phyloP scores from a whole-genome alignment of 92 coral and sea anemone species.

The Epizoanthus stellaris region DNA sequence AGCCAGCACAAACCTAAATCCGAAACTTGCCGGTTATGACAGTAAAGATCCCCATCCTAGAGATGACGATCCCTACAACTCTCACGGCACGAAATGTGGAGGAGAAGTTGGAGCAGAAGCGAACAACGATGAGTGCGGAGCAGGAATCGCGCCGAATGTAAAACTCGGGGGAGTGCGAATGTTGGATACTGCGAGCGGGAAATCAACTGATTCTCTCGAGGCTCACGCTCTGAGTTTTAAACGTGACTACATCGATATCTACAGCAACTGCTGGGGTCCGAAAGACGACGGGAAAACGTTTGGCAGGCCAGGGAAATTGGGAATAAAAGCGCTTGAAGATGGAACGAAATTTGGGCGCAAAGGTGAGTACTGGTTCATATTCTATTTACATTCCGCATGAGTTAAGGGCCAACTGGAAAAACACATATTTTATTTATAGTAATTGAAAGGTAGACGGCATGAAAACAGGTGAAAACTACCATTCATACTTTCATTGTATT shows the following conservation, averaged over 20 bases:
- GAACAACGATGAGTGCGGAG: conserved; percentile 88
- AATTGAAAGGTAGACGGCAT: not conserved
- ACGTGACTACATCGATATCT: conserved; percentile 92
- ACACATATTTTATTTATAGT: not conserved
- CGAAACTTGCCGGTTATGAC: conserved; percentile 12
- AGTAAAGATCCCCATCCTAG: conserved; percentile 82
- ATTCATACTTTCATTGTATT: not conserved
- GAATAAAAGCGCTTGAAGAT: conserved; percentile 70
- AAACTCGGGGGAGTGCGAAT: conserved; percentile 92
- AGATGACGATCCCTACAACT: conserved; percentile 90
- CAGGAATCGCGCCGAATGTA: conserved; percentile 89
- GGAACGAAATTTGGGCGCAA: conserved; percentile 91
- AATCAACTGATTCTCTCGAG: conserved; percentile 87
- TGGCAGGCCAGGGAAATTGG: conserved; percentile 93
- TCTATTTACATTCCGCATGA: not conserved
- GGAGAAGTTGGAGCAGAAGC: conserved; percentile 96
- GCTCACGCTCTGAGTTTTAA: conserved; percentile 83
- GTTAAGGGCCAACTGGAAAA: conserved; percentile 4
- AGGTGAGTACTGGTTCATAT: conserved; percentile 56
- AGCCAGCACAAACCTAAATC: conserved; percentile 86
- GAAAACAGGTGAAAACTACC: conserved; percentile 1
- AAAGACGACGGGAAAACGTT: conserved; percentile 98
- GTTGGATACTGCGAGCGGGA: conserved; percentile 80
- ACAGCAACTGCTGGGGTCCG: conserved; percentile 99
- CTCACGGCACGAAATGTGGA: conserved; percentile 96